phyloP scores from a whole-genome alignment of 2,888 invertebrate genomes.

The Morpho achilles region DNA sequence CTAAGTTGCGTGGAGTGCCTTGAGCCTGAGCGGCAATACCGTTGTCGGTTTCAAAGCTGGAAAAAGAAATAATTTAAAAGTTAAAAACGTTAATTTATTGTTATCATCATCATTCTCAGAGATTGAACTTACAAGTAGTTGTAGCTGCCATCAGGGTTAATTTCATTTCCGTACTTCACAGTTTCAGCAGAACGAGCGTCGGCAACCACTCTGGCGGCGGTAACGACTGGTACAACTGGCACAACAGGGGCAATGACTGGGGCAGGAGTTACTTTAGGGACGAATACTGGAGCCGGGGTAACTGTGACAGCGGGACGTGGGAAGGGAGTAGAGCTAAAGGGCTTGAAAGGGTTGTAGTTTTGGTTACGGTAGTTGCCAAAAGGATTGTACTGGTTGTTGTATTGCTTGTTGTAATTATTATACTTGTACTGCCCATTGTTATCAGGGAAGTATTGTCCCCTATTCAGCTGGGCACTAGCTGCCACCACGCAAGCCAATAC shows the following conservation, averaged over 20 bases:
- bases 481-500: constrained; percentile 50
- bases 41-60: constrained; percentile 80
- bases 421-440: constrained; percentile 25
- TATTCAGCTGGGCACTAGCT: constrained; percentile 45
- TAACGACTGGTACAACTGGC: constrained; percentile 34
- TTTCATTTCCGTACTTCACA: constrained; percentile 55
- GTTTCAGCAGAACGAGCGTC: constrained; percentile 44
- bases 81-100: background rate
- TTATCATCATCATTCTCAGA: background rate
- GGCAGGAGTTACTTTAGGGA: constrained; percentile 34
- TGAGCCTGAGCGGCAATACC: constrained; percentile 80
- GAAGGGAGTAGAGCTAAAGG: constrained; percentile 24
- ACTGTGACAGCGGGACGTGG: constrained; percentile 22
- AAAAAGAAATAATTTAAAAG: constrained; percentile 14
- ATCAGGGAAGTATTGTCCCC: constrained; percentile 25
- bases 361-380: constrained; percentile 19
- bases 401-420: constrained; percentile 25
- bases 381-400: constrained; percentile 19
- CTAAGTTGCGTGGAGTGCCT: constrained; percentile 74
- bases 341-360: constrained; percentile 22
- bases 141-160: constrained; percentile 68
- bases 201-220: constrained; percentile 27
- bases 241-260: constrained; percentile 9
- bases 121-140: constrained; percentile 60
- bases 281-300: constrained; percentile 27